A percentile compares a stretch with the other conserved stretches of the same genome.
Conservation (phyloP, 2,888 invertebrate genomes). For the Limulus polyphemus region DNA sequence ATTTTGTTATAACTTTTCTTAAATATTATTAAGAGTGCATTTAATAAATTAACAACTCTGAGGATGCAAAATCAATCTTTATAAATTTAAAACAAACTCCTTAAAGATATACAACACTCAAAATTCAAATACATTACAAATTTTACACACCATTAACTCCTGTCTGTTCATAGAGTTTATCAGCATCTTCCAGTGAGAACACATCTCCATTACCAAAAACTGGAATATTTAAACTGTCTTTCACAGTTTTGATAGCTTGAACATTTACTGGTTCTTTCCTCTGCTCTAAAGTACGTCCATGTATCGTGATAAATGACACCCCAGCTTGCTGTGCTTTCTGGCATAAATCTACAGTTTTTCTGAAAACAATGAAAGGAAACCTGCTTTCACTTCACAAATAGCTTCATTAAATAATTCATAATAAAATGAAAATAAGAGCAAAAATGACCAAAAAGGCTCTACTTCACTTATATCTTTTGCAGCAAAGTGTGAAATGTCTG, state of each 20-base stretch:
- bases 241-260: slow-evolving; percentile 56
- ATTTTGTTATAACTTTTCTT: no score
- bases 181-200: slow-evolving; percentile 56
- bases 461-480: neutral
- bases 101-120: no score
- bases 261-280: slow-evolving; percentile 55
- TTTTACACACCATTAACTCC: slow-evolving; percentile 47
- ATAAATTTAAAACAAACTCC: no score
- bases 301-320: slow-evolving; percentile 75
- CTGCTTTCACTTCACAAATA: neutral
- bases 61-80: no score
- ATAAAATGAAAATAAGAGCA: neutral
- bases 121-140: no score
- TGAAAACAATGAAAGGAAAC: slow-evolving; percentile 23
- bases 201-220: slow-evolving; percentile 88
- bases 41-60: no score
- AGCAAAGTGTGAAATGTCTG: neutral
- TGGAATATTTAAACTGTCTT: slow-evolving; percentile 59
- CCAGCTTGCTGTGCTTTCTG: slow-evolving; percentile 68
- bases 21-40: no score
- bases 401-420: neutral
- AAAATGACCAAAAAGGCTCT: neutral
- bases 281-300: slow-evolving; percentile 77
- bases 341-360: slow-evolving; percentile 62
- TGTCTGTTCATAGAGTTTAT: slow-evolving; percentile 50